A percentile compares a stretch with the other conserved stretches of the same genome.
Evolutionary conservation across 2,113 vertebrate species (phyloP).

Genomic region (Condylura cristata): DNA sequence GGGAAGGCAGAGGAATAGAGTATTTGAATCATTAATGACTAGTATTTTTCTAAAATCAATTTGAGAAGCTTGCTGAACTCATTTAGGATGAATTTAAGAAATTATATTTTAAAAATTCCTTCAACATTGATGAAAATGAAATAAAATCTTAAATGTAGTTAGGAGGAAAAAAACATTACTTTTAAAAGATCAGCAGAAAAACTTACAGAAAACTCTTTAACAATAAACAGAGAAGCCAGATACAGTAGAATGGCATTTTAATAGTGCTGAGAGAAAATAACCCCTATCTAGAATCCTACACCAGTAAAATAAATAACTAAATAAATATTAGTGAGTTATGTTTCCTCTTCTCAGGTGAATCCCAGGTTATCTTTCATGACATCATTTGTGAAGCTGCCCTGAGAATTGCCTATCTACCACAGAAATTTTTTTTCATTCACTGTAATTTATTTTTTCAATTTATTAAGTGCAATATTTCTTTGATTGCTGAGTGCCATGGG

Average conservation of each 20-base stretch:
- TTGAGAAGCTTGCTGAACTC: background rate
- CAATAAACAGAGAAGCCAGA: background rate
- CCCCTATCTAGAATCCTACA: background rate
- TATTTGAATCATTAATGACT: background rate
- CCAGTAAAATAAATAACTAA: background rate
- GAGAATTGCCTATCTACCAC: background rate
- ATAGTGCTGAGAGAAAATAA: background rate
- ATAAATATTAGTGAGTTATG: background rate
- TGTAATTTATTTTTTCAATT: background rate
- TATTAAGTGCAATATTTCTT: background rate
- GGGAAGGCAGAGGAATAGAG: background rate
- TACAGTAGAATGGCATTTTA: background rate
- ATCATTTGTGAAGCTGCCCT: background rate
- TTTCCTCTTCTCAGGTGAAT: background rate
- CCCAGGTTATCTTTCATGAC: background rate
- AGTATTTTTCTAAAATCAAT: background rate
- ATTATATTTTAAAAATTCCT: background rate
- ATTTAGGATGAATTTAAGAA: background rate
- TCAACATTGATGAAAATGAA: background rate
- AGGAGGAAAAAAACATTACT: background rate
- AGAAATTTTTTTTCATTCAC: slow-evolving; percentile 3
- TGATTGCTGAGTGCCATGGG: background rate
- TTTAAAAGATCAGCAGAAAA: background rate
- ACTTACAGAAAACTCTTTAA: background rate
- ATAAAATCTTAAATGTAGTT: background rate